These are phyloP conservation scores for Caenorhabditis macrosperma DNA, from an alignment of 2,888 invertebrate species.

Conservation along the genomic window DNA sequence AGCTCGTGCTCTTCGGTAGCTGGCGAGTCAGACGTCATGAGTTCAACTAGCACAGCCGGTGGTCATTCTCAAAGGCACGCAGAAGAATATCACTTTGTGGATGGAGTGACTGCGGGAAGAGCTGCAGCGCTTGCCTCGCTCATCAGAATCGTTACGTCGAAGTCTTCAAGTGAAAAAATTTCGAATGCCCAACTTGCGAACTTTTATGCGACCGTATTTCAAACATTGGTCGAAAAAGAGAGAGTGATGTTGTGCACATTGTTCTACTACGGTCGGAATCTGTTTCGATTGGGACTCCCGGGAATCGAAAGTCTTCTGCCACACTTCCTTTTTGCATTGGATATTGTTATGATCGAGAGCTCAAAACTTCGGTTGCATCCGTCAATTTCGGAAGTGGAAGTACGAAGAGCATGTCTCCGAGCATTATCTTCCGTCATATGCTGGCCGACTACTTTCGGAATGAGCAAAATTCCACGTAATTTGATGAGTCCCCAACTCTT, in stretches of 20 bases:
- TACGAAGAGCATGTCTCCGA: slow-evolving; percentile 93
- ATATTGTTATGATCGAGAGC: slow-evolving; percentile 89
- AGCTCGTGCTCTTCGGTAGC: slow-evolving; percentile 61
- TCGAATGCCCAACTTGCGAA: slow-evolving; percentile 92
- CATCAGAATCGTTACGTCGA: slow-evolving; percentile 95
- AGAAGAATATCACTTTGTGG: slow-evolving; percentile 40
- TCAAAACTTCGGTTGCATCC: slow-evolving; percentile 79
- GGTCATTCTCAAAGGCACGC: slow-evolving; percentile 37
- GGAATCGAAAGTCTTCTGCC: slow-evolving; percentile 92
- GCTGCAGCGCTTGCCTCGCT: slow-evolving; percentile 83
- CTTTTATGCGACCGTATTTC: slow-evolving; percentile 92
- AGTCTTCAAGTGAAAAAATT: slow-evolving; percentile 94
- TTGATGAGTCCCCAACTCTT: too few relatives aligned
- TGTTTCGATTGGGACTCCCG: slow-evolving; percentile 90
- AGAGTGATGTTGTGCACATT: slow-evolving; percentile 77
- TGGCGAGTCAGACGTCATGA: slow-evolving; percentile 58
- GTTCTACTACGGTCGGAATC: slow-evolving; percentile 83
- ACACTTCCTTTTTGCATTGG: slow-evolving; percentile 90
- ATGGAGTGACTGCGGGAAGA: slow-evolving; percentile 66
- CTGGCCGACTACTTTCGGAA: slow-evolving; percentile 92
- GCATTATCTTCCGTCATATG: slow-evolving; percentile 92
- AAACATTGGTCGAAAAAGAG: slow-evolving; percentile 83
- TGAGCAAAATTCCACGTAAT: slow-evolving; percentile 69
- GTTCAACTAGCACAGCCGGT: slow-evolving; percentile 44
- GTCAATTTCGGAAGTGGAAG: slow-evolving; percentile 81